Percentiles rank a stretch among this genome's conserved stretches.
phyloP scores from a whole-genome alignment of 2,888 invertebrate genomes.

The Apotomis capreana region DNA sequence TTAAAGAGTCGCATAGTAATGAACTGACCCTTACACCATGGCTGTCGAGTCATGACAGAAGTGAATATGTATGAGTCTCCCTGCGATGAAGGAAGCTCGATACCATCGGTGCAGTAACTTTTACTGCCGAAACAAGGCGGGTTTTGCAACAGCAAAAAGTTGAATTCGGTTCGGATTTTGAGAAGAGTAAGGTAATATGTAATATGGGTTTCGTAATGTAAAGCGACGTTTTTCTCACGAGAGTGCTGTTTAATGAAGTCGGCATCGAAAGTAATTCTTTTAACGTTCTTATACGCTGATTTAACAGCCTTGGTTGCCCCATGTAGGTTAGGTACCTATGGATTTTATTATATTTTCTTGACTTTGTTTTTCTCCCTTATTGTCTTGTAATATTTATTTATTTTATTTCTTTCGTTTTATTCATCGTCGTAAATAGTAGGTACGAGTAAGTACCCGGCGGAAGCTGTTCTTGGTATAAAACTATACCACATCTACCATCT shows the following conservation, averaged over 20 bases:
- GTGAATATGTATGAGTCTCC: conserved; percentile 47
- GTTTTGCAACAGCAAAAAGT: conserved; percentile 42
- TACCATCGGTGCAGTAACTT: conserved; percentile 42
- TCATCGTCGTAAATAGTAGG: no score
- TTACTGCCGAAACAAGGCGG: conserved; percentile 43
- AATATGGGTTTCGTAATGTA: neutral
- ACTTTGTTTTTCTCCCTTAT: neutral
- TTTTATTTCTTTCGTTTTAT: no score
- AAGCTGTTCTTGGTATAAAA: no score
- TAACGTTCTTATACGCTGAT: conserved; percentile 19
- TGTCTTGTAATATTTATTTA: no score
- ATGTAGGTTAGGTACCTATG: neutral
- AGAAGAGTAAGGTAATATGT: conserved; percentile 3
- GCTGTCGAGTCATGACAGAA: conserved; percentile 47
- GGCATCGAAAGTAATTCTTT: conserved; percentile 35
- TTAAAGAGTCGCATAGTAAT: conserved; percentile 52
- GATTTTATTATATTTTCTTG: neutral
- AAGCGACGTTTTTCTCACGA: conserved; percentile 14
- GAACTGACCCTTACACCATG: conserved; percentile 52
- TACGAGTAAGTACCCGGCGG: no score
- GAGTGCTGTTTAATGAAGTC: conserved; percentile 35
- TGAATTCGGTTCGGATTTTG: conserved; percentile 14
- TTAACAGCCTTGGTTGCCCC: conserved; percentile 8
- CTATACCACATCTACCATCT: no score
- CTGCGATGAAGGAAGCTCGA: conserved; percentile 44